Evolutionary conservation across 2,113 vertebrate genomes (phyloP), one percentile per base, ranked within the genome.

Genomic region (Aptenodytes forsteri): DNA sequence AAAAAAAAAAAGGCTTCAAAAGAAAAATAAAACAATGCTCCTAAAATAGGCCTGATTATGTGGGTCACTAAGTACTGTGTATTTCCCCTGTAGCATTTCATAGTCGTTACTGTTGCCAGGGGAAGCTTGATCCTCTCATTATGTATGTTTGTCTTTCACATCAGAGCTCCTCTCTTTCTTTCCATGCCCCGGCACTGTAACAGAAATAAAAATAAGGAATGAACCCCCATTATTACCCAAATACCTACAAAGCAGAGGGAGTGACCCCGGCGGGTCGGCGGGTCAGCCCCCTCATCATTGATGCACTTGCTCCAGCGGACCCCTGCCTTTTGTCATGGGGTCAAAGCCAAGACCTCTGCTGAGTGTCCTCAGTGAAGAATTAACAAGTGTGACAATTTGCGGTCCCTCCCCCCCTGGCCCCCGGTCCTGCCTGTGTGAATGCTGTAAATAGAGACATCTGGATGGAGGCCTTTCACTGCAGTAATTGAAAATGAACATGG

Each of bases 401-500:
- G 6, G 98, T 98, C 98, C 98, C 97, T 98, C 98, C 98, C 97
- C 93, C 95, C 94, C 85, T 83, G 64, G 97, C 97, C 96, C 98
- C 97, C 78, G 16, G 97, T 97, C 97, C 97, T 92, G 98, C 98
- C 98, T 96, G 98, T 98, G 97, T 98, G 98, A 99, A 99, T 98
- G 98, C 98, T 98, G 98, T 98, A 98, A 99, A 98, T 98, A 98
- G 98, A 98, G 98, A 98, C 98, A 99, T 99, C 98, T 99, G 99
- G 98, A 99, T 98, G 97, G 98, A 98, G 97, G 97, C 98, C 98
- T 99, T 99, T 99, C 98, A 99, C 97, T 90, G 98, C 95, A 95
- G 98, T 98, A 98, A 98, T 99, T 99, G 99, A 99, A 98, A 99
- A 99, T 98, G 98, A 99, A 98, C 99, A 99, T 98, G 99, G 99